A percentile compares a stretch with the other conserved stretches of the same genome.
These are phyloP conservation scores for Heliconius aoede DNA, from an alignment of 2,888 invertebrate genomes.

Conservation along the genomic window DNA sequence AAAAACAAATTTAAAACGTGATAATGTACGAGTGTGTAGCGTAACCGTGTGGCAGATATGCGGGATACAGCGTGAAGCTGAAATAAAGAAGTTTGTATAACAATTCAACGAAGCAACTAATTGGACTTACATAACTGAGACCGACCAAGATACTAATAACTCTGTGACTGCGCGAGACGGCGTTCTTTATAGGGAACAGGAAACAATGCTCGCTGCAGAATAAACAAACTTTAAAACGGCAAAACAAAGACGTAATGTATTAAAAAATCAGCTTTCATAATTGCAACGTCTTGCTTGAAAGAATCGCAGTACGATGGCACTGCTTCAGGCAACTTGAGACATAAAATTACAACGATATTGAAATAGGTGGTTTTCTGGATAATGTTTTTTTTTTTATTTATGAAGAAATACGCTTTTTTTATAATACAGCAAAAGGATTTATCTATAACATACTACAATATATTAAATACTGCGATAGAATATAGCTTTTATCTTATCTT, in stretches of 20 bases:
- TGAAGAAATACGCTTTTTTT: too few species aligned
- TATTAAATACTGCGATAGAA: too few species aligned
- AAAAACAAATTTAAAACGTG: too few species aligned
- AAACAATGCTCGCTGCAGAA: conserved; percentile 14
- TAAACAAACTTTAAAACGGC: conserved; percentile 5
- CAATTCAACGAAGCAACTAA: neutral
- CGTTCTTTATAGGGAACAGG: neutral
- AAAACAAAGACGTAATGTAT: conserved; percentile 25
- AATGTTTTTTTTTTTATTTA: neutral
- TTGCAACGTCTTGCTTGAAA: conserved; percentile 16
- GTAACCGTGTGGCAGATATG: too few species aligned
- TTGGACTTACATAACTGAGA: conserved; percentile 15
- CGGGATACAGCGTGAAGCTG: too few species aligned
- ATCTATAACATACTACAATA: too few species aligned
- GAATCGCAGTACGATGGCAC: neutral
- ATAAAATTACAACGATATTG: conserved; percentile 4
- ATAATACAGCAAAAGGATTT: too few species aligned
- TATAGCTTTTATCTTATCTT: too few species aligned
- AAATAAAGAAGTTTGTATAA: neutral
- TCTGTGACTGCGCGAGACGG: neutral
- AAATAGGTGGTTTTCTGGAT: neutral
- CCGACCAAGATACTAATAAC: neutral
- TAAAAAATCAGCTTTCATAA: conserved; percentile 23
- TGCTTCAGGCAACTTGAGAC: neutral
- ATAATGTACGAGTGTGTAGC: too few species aligned